These are phyloP conservation scores for Pogona vitticeps DNA, from an alignment of 2,113 vertebrate genomes.

Conservation along the genomic window DNA sequence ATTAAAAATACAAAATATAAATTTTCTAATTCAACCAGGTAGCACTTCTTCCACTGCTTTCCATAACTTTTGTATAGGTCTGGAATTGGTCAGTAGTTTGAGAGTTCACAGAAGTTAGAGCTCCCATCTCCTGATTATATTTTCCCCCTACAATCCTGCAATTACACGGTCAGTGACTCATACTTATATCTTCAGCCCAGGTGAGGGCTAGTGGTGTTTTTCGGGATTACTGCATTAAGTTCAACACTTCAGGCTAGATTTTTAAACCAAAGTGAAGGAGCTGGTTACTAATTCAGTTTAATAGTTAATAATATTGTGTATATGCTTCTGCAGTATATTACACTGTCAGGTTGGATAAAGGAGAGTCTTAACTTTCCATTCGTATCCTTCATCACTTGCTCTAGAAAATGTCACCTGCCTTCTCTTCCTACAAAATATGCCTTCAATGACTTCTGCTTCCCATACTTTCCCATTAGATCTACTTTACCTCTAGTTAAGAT, in stretches of 20 bases:
- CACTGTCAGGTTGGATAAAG: neutral
- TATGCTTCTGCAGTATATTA: neutral
- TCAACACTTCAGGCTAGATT: conserved; percentile 8
- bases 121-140: neutral
- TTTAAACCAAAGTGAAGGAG: conserved; percentile 3
- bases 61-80: neutral
- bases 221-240: neutral
- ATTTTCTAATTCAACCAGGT: neutral
- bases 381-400: neutral
- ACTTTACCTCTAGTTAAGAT: neutral
- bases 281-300: neutral
- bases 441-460: conserved; percentile 24
- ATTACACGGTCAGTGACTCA: neutral
- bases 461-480: conserved; percentile 31
- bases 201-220: neutral
- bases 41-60: too few species aligned
- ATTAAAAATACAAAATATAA: neutral
- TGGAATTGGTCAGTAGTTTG: neutral
- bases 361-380: neutral
- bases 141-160: neutral
- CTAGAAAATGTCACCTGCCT: neutral
- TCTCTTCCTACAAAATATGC: neutral
- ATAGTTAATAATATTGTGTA: neutral
- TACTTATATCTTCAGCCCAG: neutral
- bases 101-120: neutral